These are phyloP conservation scores for Aplysina aerophoba DNA, from an alignment of 37 sponge, comb jelly and placozoan species.

Conservation along the genomic window DNA sequence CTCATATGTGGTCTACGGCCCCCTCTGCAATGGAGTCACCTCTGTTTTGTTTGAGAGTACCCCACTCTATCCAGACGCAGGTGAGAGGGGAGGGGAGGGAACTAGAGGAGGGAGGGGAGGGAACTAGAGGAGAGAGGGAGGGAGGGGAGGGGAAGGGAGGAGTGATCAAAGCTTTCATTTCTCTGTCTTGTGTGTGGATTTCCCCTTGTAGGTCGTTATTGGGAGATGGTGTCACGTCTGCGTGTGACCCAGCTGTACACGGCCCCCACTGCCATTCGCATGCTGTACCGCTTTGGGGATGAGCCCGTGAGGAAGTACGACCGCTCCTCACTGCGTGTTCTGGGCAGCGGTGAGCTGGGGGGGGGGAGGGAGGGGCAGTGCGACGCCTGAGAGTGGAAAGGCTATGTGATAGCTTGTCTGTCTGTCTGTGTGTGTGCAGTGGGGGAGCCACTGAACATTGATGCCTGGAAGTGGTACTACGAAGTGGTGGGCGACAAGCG, in stretches of 20 bases:
- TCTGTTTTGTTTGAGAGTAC: conserved; percentile 92
- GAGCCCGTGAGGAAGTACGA: conserved; percentile 83
- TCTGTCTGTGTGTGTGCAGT: conserved; percentile 30
- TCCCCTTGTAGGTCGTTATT: neutral
- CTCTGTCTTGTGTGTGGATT: neutral
- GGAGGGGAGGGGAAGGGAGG: conserved; percentile 40
- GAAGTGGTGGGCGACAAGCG: conserved; percentile 41
- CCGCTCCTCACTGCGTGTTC: conserved; percentile 77
- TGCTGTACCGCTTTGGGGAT: conserved; percentile 88
- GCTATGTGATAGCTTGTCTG: neutral
- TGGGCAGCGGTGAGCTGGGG: conserved; percentile 81
- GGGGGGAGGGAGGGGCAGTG: neutral
- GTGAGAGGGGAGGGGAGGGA: conserved; percentile 25
- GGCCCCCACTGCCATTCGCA: conserved; percentile 92
- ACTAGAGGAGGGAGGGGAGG: neutral
- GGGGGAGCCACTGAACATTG: conserved; percentile 63
- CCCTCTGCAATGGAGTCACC: conserved; percentile 94
- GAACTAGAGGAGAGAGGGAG: neutral
- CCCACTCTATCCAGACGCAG: conserved; percentile 95
- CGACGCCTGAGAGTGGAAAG: neutral
- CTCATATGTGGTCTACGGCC: conserved; percentile 95
- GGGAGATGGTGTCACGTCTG: conserved; percentile 13
- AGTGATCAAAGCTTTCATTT: neutral
- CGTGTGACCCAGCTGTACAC: neutral
- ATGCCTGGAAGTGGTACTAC: conserved; percentile 58